Evolutionary conservation across 2,797 vertebrate species (phyloP), one percentile per base, ranked within the genome.

Genomic region (Hypotaenidia okinawae): DNA sequence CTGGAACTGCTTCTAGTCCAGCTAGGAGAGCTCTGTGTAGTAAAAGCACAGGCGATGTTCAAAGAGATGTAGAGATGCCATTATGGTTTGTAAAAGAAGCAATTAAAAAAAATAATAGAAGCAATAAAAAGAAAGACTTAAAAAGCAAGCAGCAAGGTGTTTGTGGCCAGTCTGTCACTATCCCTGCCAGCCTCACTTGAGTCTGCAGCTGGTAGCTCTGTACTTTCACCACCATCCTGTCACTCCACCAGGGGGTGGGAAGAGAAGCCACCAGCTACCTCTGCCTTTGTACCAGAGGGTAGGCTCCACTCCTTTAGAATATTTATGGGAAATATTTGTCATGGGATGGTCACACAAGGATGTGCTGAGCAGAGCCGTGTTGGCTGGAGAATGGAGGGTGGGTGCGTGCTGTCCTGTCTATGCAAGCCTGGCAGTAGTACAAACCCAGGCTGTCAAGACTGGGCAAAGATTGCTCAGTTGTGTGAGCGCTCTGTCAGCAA

Each of bases 161-260:
- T 7, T 32, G 52, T 49, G 57, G 47, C 13, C 59, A 32, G 27
- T 22, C 55, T 33, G 25, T 51, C 0, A 2, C 57, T 30, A 4
- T 63, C 59, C 16, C n/a, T 74, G 25, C 35, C 52, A 59, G 21
- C 16, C n/a, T 55, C 10, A 30, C 30, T 23, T 27, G 49, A 2
- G 3, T 28, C 35, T 32, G 4, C 12, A 27, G 13, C 25, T 54
- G 22, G 8, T 18, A n/a, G 49, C 51, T 87, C 39, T 2, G 21
- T 14, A 5, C 24, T 33, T 61, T 19, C 23, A 13, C 33, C 51
- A 33, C 32, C 9, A 8, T 21, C 55, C 49, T 59, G 32, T 43
- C 27, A 69, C 32, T 5, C 21, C 9, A 6, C 39, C 0, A 1
- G 23, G 3, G 2, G 0, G 19, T 37, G 37, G 16, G 33, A 14